Evolutionary conservation across 2,797 vertebrate genomes (phyloP).

Genomic region (Epinephelus malabaricus): DNA sequence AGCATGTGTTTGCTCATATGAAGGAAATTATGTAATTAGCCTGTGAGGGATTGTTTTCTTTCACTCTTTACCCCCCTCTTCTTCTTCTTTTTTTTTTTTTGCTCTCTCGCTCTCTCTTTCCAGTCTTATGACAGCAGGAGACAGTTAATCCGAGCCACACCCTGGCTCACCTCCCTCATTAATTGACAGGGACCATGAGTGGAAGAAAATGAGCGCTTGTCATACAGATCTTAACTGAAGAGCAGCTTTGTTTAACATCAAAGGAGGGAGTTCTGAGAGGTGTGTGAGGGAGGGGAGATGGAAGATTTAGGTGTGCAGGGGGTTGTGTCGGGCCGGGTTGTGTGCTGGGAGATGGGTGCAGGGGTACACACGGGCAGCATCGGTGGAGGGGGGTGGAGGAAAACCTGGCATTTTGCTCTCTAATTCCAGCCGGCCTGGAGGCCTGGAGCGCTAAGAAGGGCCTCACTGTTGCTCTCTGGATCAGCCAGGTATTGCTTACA

Average conservation of each 20-base stretch:
- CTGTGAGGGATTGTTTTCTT: conserved; percentile 85
- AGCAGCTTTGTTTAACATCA: conserved; percentile 86
- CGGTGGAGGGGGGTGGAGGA: conserved; percentile 75
- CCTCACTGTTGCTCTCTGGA: conserved; percentile 93
- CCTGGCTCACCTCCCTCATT: conserved; percentile 86
- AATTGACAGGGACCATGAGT: conserved; percentile 87
- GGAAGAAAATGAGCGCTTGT: conserved; percentile 63
- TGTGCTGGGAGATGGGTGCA: conserved; percentile 78
- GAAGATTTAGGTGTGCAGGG: conserved; percentile 57
- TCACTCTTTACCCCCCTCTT: conserved; percentile 61
- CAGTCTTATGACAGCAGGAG: conserved; percentile 83
- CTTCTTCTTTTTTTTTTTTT: conserved; percentile 35
- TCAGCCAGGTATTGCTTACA: conserved; percentile 96
- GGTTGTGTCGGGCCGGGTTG: conserved; percentile 53
- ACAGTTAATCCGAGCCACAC: conserved; percentile 88
- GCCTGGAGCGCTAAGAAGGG: conserved; percentile 91
- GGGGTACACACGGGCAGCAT: conserved; percentile 75
- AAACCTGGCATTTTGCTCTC: conserved; percentile 92
- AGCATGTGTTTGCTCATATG: conserved; percentile 94
- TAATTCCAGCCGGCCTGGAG: conserved; percentile 92
- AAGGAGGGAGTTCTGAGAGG: conserved; percentile 70
- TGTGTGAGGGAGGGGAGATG: conserved; percentile 67
- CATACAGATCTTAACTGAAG: conserved; percentile 87
- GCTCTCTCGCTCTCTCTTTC: conserved; percentile 44
- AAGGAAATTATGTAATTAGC: conserved; percentile 98